A percentile compares a stretch with the other conserved stretches of the same genome.
Evolutionary conservation across 2,888 invertebrate species (phyloP).

Genomic region (Cheilosia pagana): DNA sequence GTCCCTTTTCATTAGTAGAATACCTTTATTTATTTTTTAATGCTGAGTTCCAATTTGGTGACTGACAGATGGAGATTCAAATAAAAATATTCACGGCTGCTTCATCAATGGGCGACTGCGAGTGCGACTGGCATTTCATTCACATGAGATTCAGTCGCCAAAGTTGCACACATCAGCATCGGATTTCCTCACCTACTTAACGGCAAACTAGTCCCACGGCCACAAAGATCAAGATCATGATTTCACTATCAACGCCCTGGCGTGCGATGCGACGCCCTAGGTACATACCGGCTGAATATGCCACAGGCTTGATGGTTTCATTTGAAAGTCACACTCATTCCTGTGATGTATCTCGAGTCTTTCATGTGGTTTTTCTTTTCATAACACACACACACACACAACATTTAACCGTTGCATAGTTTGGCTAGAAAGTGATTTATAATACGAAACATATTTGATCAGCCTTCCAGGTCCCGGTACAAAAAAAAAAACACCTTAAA

Average conservation of each 20-base stretch:
- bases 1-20: too few relatives aligned
- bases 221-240: conserved; percentile 68
- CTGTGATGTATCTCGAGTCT: conserved; percentile 25
- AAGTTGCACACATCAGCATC: conserved; percentile 38
- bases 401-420: neutral
- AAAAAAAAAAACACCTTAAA: conserved; percentile 1
- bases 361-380: conserved; percentile 28
- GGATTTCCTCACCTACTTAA: conserved; percentile 70
- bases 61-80: neutral
- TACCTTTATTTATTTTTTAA: too few relatives aligned
- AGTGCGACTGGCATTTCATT: conserved; percentile 15
- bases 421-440: conserved; percentile 9
- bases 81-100: neutral
- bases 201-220: conserved; percentile 61
- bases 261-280: conserved; percentile 43
- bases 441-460: neutral
- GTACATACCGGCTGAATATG: conserved; percentile 1
- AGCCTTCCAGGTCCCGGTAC: neutral
- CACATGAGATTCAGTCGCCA: conserved; percentile 19
- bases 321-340: conserved; percentile 43
- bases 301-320: conserved; percentile 7
- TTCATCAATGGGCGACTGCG: neutral
- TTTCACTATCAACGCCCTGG: conserved; percentile 68
- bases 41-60: too few relatives aligned
- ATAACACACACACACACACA: too few relatives aligned